A percentile compares a stretch with the other conserved stretches of the same genome.
Evolutionary conservation across 2,113 vertebrate species (phyloP).

Genomic region (Gobius niger): DNA sequence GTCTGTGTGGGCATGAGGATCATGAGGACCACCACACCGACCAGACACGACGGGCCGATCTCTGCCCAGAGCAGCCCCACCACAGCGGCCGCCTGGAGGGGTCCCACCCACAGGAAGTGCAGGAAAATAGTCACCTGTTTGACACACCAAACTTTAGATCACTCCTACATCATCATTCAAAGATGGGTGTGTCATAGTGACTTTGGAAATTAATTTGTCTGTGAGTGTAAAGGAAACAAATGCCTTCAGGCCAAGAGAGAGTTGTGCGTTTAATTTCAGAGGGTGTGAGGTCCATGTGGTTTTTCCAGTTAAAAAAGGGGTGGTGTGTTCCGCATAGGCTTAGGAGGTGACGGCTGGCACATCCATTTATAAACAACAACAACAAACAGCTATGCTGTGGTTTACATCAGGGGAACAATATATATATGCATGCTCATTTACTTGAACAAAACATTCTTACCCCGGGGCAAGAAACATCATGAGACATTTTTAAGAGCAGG

Average conservation of each 20-base stretch:
- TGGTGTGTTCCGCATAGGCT: no score
- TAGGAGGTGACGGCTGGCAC: no score
- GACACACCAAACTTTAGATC: background rate
- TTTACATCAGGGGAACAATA: no score
- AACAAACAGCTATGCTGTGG: no score
- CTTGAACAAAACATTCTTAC: background rate
- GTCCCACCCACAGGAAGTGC: conserved; percentile 92
- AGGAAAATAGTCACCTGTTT: conserved; percentile 89
- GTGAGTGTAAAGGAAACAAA: background rate
- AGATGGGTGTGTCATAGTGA: background rate
- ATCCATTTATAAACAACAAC: no score
- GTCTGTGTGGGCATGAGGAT: conserved; percentile 90
- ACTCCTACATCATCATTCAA: background rate
- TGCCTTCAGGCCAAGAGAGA: no score
- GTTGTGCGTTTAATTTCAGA: conserved; percentile 6
- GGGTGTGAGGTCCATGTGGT: background rate
- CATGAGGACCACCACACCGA: conserved; percentile 87
- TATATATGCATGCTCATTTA: background rate
- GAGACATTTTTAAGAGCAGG: no score
- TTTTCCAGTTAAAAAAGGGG: background rate
- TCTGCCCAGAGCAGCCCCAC: conserved; percentile 88
- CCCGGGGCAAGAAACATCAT: no score
- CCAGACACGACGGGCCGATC: conserved; percentile 90
- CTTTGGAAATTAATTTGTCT: background rate
- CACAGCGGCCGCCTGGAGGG: conserved; percentile 85